Base-by-base conservation (phyloP, 2,797 vertebrate genomes). In the Champsocephalus gunnari region DNA sequence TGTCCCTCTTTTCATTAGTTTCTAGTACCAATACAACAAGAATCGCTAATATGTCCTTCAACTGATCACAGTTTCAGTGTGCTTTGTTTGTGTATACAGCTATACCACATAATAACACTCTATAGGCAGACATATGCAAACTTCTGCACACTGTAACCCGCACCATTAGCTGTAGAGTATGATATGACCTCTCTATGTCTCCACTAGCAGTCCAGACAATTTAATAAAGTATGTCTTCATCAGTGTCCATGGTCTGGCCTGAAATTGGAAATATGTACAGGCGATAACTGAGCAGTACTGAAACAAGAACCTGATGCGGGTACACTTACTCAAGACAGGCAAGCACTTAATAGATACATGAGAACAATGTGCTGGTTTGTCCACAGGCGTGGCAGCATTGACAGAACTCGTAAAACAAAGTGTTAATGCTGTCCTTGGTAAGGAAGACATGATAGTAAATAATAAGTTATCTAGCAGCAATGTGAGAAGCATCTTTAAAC, bases 321-420 rank as follows among this genome's bases (percentile, higher is more conserved):
- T 59, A 53, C 69, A 68, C 71, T 80, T 50, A 75, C 55, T 83
- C 73, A 86, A 80, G 59, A 54, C 34, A 41, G 60, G 66, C 51
- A 45, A 63, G 62, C 66, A 61, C 63, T 75, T 77, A 60, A 84
- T 71, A 67, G 80, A 91, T 91, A 89, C 87, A 92, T 85, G 78
- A 86, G 58, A 74, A 77, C 75, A 79, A 77, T 76, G 80, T 72
- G 76, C 76, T 59, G 65, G 74, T 90, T 89, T 81, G 75, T 82
- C 73, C 75, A 79, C 79, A 71, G 79, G 65, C 61, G 2, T 80
- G 83, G 67, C 48, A 10, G 62, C 81, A 87, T 68, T 80, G 85
- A 89, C 86, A 85, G 24, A 89, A 60, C 74, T 90, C 70, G 74
- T 87, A 85, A 90, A 90, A 78, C 80, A 88, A 87, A 65, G 63